These are phyloP conservation scores for Drosophila neocordata DNA, from an alignment of 1,140 invertebrate genomes.

Conservation along the genomic window DNA sequence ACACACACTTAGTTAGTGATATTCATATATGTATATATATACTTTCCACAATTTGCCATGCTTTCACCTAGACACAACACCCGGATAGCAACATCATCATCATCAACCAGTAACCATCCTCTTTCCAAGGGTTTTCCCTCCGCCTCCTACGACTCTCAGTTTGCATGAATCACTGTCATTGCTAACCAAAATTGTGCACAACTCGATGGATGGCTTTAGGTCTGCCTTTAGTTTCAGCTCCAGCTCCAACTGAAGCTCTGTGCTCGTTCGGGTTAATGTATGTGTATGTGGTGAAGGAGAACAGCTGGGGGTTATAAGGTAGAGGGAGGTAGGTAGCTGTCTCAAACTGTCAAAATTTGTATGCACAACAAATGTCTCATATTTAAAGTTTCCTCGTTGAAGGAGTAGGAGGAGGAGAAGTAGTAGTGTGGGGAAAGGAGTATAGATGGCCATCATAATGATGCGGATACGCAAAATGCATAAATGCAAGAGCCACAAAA, in stretches of 20 bases:
- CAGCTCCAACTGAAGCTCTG: too few species aligned
- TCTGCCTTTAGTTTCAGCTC: constrained; percentile 1
- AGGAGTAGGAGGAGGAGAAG: not conserved
- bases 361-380: constrained; percentile 78
- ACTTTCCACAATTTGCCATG: constrained; percentile 20
- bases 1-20: not conserved
- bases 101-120: not conserved
- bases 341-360: constrained; percentile 67
- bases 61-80: constrained; percentile 26
- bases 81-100: constrained; percentile 5
- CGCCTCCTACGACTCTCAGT: constrained; percentile 10
- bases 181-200: constrained; percentile 63
- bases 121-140: not conserved
- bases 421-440: not conserved
- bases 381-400: constrained; percentile 52
- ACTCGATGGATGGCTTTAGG: constrained; percentile 26
- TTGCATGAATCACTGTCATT: constrained; percentile 68
- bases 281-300: not conserved
- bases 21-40: constrained; percentile 10
- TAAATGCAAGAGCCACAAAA: constrained; percentile 57
- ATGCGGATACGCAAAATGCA: constrained; percentile 74
- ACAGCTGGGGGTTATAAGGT: not conserved
- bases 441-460: constrained; percentile 50
- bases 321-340: not conserved
- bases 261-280: not conserved